Conservation (phyloP, 2,888 invertebrate genomes). For the Rotaria sp. region DNA sequence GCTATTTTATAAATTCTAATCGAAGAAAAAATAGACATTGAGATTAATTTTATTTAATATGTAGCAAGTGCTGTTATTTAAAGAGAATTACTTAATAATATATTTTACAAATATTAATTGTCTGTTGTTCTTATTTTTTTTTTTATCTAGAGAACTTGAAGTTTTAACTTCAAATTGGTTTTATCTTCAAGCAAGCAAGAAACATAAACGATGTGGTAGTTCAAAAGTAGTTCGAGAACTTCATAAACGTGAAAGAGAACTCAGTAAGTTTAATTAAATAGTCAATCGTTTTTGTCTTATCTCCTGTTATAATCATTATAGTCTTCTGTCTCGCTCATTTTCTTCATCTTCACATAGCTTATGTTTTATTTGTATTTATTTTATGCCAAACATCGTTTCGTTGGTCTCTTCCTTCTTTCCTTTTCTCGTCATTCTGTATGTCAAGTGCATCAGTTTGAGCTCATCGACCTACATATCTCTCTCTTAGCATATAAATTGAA, state of each 20-base stretch:
- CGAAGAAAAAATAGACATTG: neutral
- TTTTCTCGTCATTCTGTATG: neutral
- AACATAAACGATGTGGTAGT: slow-evolving; percentile 51
- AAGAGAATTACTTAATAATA: neutral
- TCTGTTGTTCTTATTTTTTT: neutral
- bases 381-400: neutral
- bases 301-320: neutral
- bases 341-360: neutral
- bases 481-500: neutral
- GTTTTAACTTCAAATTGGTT: slow-evolving; percentile 50
- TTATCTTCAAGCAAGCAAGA: slow-evolving; percentile 47
- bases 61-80: neutral
- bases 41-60: neutral
- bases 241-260: slow-evolving; percentile 43
- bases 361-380: slow-evolving; percentile 24
- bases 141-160: slow-evolving; percentile 46
- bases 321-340: neutral
- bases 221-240: slow-evolving; percentile 51
- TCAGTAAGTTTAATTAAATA: neutral
- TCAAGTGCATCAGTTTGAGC: slow-evolving; percentile 3
- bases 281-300: neutral
- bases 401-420: neutral
- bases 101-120: neutral
- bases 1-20: neutral
- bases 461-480: slow-evolving; percentile 19